phyloP scores from a whole-genome alignment of 2,113 vertebrate species.

The Peucedramus taeniatus region DNA sequence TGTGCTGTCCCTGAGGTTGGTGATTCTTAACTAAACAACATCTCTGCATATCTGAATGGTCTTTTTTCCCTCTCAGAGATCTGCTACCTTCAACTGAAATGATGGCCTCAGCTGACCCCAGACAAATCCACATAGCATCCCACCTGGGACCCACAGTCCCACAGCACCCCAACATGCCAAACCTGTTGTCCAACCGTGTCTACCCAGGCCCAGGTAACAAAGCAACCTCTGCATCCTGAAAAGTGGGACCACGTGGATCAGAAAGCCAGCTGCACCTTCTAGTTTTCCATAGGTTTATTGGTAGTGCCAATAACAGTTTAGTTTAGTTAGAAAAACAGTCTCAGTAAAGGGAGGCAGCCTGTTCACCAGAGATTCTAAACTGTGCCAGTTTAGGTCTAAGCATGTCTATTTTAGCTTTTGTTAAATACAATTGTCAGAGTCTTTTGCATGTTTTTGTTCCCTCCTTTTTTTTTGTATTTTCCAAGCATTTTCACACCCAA shows the following conservation, averaged over 20 bases:
- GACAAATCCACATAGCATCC: conserved; percentile 83
- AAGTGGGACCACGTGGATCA: neutral
- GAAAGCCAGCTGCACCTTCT: neutral
- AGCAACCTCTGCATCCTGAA: neutral
- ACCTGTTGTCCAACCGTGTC: conserved; percentile 70
- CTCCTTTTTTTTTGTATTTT: neutral
- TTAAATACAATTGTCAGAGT: neutral
- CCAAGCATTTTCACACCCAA: neutral
- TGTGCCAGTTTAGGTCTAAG: neutral
- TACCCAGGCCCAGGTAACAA: conserved; percentile 79
- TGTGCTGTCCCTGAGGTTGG: neutral
- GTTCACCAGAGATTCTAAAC: neutral
- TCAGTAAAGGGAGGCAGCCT: neutral
- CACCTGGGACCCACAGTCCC: conserved; percentile 78
- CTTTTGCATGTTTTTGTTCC: neutral
- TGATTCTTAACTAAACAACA: neutral
- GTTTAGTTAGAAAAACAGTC: neutral
- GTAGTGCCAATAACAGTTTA: neutral
- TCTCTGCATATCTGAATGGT: neutral
- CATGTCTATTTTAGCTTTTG: neutral
- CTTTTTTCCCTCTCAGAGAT: conserved; percentile 72
- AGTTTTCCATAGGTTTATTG: neutral
- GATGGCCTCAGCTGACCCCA: conserved; percentile 78
- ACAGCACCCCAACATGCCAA: conserved; percentile 75
- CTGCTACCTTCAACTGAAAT: conserved; percentile 81